Conservation (phyloP, 2,888 invertebrate genomes). For the Tetropium fuscum region DNA sequence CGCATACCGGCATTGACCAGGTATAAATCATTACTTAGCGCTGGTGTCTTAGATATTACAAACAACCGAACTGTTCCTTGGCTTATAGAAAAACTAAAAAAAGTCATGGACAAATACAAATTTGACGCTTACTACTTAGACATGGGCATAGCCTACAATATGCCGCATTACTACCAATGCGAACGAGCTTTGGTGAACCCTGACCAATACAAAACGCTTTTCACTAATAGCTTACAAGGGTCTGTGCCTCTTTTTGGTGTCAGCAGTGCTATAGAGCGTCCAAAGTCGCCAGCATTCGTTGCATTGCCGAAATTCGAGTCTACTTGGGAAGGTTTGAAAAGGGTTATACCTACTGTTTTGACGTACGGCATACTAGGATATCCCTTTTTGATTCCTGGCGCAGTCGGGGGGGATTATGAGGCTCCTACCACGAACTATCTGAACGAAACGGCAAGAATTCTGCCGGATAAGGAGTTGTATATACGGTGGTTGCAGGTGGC, state of each 20-base stretch:
- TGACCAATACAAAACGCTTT: slow-evolving; percentile 83
- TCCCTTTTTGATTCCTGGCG: slow-evolving; percentile 93
- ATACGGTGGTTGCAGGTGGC: slow-evolving; percentile 92
- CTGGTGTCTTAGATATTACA: slow-evolving; percentile 89
- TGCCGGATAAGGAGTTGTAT: slow-evolving; percentile 86
- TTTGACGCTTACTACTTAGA: slow-evolving; percentile 90
- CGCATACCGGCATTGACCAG: slow-evolving; percentile 86
- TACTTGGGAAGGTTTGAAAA: slow-evolving; percentile 80
- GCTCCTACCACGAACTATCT: slow-evolving; percentile 68
- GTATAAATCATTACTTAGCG: slow-evolving; percentile 84
- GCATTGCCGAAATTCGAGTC: slow-evolving; percentile 88
- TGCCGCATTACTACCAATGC: slow-evolving; percentile 89
- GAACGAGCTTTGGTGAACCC: slow-evolving; percentile 81
- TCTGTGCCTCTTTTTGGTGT: slow-evolving; percentile 74
- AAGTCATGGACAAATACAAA: slow-evolving; percentile 78
- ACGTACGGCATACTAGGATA: slow-evolving; percentile 92
- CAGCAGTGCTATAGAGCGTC: slow-evolving; percentile 84
- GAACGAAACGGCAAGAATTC: slow-evolving; percentile 65
- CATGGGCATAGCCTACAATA: slow-evolving; percentile 83
- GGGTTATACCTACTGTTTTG: slow-evolving; percentile 88
- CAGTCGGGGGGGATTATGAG: slow-evolving; percentile 91
- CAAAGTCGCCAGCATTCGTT: slow-evolving; percentile 87
- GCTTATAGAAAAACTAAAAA: slow-evolving; percentile 78
- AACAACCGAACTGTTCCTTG: slow-evolving; percentile 85
- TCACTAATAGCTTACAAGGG: slow-evolving; percentile 75